Percentiles rank a stretch among this genome's conserved stretches.
Evolutionary conservation across 1,140 invertebrate species (phyloP).

Genomic region (Protaetia brevitarsis): DNA sequence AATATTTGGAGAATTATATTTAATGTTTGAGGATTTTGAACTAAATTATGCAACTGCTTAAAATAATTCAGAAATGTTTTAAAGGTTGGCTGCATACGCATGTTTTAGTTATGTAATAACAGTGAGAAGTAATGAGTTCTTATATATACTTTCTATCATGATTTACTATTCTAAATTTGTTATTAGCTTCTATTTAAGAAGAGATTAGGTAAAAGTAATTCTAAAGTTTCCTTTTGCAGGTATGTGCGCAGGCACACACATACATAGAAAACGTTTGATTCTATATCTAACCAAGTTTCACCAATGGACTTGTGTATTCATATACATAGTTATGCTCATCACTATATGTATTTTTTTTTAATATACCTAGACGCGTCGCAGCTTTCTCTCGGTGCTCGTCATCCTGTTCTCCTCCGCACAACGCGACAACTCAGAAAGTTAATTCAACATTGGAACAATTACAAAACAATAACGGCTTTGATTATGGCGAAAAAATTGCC

Average conservation of each 20-base stretch:
- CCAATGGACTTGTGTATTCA: neutral
- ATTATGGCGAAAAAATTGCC: neutral
- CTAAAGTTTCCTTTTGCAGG: neutral
- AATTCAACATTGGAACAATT: conserved; percentile 3
- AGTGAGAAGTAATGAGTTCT: too few species aligned
- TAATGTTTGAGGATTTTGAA: too few species aligned
- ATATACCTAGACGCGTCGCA: neutral
- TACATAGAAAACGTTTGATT: neutral
- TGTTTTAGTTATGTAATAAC: too few species aligned
- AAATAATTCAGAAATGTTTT: too few species aligned
- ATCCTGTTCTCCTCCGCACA: neutral
- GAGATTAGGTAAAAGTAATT: neutral
- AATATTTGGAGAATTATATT: too few species aligned
- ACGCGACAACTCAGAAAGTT: neutral
- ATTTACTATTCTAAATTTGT: too few species aligned
- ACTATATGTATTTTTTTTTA: neutral
- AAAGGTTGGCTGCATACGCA: too few species aligned
- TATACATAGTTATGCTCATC: neutral
- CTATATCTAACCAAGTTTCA: neutral
- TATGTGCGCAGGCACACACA: neutral
- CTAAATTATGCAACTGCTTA: too few species aligned
- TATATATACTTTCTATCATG: too few species aligned
- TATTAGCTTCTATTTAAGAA: too few species aligned
- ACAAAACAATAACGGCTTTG: neutral
- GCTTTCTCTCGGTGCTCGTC: conserved; percentile 7